Evolutionary conservation across 2,113 vertebrate genomes (phyloP).

Genomic region (Vimba vimba): DNA sequence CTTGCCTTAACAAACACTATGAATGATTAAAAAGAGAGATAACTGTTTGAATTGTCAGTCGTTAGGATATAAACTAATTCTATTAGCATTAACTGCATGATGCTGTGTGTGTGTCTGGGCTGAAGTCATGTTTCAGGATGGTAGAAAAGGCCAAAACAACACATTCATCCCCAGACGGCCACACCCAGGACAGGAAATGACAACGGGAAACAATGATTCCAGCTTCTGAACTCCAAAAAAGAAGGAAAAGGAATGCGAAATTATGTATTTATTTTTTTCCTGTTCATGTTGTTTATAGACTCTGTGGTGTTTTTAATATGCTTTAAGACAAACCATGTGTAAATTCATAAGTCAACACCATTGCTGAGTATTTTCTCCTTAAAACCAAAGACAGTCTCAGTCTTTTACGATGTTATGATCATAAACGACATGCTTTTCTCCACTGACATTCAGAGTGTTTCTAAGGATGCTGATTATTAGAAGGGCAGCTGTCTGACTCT

Average conservation of each 20-base stretch:
- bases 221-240: slow-evolving; percentile 6
- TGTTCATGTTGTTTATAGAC: no score
- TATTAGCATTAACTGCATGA: neutral
- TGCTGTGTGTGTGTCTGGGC: neutral
- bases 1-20: neutral
- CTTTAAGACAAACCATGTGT: no score
- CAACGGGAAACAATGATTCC: slow-evolving; percentile 55
- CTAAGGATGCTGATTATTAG: no score
- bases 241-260: neutral
- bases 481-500: no score
- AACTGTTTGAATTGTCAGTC: neutral
- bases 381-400: no score
- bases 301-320: no score
- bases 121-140: neutral
- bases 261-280: no score
- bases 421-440: no score
- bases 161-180: neutral
- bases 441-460: no score
- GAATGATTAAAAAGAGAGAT: neutral
- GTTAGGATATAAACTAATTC: neutral
- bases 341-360: no score
- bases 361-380: no score
- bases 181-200: slow-evolving; percentile 50
- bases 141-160: neutral
- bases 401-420: no score